These are phyloP conservation scores for Sebastiscus albofasciatus DNA, from an alignment of 2,797 vertebrate species.

Conservation along the genomic window DNA sequence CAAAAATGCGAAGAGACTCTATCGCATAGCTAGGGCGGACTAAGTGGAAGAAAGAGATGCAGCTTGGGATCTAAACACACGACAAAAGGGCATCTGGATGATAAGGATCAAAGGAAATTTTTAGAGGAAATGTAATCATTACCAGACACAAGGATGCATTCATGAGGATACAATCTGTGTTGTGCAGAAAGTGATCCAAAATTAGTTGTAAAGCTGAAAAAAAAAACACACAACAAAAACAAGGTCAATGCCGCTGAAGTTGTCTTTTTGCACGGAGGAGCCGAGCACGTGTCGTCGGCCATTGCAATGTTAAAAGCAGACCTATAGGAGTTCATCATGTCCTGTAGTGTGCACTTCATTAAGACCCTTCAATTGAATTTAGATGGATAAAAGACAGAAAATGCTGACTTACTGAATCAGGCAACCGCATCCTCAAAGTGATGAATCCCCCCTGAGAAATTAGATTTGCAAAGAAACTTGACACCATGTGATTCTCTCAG, in stretches of 20 bases:
- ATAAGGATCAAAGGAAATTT: conserved; percentile 81
- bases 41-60: conserved; percentile 76
- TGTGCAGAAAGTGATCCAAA: conserved; percentile 53
- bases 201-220: conserved; percentile 33
- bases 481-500: conserved; percentile 59
- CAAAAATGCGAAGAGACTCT: conserved; percentile 67
- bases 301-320: conserved; percentile 18
- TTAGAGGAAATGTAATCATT: conserved; percentile 77
- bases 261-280: conserved; percentile 7
- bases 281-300: neutral
- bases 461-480: conserved; percentile 71
- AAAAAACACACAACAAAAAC: conserved; percentile 11
- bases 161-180: conserved; percentile 44
- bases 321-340: conserved; percentile 48
- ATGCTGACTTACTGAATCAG: conserved; percentile 69
- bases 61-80: conserved; percentile 73
- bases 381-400: conserved; percentile 68
- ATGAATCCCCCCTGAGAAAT: conserved; percentile 67
- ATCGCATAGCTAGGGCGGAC: conserved; percentile 67
- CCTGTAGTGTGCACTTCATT: conserved; percentile 62
- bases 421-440: conserved; percentile 61
- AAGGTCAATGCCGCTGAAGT: conserved; percentile 45
- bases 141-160: conserved; percentile 63
- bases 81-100: conserved; percentile 80
- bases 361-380: conserved; percentile 67